Conservation (phyloP, 2,888 invertebrate genomes). For the Nineta flava region DNA sequence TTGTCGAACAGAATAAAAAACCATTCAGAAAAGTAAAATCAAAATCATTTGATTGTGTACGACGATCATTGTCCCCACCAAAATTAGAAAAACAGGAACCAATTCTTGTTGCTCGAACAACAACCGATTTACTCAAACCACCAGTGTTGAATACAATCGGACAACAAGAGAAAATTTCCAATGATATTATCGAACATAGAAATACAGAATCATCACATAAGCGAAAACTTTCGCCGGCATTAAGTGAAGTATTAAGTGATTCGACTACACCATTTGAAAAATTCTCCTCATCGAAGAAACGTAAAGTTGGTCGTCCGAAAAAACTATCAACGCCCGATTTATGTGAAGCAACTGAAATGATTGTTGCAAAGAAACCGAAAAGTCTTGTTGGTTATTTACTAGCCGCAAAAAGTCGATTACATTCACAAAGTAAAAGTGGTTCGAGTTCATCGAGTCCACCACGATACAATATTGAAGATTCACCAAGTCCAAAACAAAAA, state of each 20-base stretch:
- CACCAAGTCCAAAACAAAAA: constrained; percentile 15
- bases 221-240: constrained; percentile 11
- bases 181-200: constrained; percentile 12
- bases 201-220: constrained; percentile 9
- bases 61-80: constrained; percentile 22
- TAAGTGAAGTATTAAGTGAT: constrained; percentile 17
- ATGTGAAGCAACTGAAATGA: constrained; percentile 56
- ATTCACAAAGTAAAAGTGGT: constrained; percentile 29
- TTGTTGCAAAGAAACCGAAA: constrained; percentile 67
- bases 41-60: constrained; percentile 24
- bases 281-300: constrained; percentile 46
- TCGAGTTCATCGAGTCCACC: constrained; percentile 37
- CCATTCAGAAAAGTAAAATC: constrained; percentile 30
- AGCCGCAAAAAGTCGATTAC: constrained; percentile 45
- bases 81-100: constrained; percentile 22
- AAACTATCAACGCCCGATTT: constrained; percentile 42
- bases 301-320: constrained; percentile 68
- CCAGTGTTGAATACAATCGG: constrained; percentile 23
- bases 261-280: constrained; percentile 18
- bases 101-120: constrained; percentile 15
- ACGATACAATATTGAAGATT: constrained; percentile 25
- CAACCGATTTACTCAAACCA: constrained; percentile 24
- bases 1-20: constrained; percentile 25
- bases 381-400: constrained; percentile 48
- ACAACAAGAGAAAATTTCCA: constrained; percentile 5